Evolutionary conservation across 2,113 vertebrate species (phyloP).

Genomic region (Aptenodytes patagonicus): DNA sequence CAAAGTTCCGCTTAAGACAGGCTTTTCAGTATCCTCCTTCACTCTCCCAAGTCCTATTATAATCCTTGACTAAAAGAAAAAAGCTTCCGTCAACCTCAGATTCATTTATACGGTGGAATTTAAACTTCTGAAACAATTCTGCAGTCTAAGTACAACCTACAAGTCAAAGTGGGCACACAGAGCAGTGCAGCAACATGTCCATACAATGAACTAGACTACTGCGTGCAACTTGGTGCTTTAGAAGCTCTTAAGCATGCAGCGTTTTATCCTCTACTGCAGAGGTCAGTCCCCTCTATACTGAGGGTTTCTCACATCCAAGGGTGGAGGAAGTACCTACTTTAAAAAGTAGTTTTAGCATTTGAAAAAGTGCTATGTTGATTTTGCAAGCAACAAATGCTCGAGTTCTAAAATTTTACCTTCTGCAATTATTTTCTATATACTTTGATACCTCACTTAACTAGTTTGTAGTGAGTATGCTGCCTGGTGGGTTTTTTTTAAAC

Average conservation of each 20-base stretch:
- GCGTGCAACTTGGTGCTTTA: neutral
- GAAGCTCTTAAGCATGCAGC: neutral
- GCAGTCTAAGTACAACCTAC: neutral
- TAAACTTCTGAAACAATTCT: neutral
- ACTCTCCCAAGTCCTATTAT: neutral
- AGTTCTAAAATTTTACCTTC: neutral
- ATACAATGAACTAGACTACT: rapidly evolving
- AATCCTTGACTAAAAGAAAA: neutral
- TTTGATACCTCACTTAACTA: neutral
- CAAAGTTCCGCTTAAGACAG: neutral
- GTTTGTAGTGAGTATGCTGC: neutral
- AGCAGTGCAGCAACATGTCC: neutral
- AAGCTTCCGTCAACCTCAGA: neutral
- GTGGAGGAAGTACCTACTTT: neutral
- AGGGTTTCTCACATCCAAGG: neutral
- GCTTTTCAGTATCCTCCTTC: neutral
- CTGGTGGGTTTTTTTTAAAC: neutral
- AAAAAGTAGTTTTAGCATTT: neutral
- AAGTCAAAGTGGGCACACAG: rapidly evolving
- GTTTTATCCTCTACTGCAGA: neutral
- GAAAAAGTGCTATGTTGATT: neutral
- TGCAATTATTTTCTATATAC: neutral
- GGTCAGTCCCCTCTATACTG: neutral
- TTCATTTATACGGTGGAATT: neutral
- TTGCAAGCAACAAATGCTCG: neutral